A percentile compares a stretch with the other conserved stretches of the same genome.
phyloP scores from a whole-genome alignment of 2,888 invertebrate genomes.

The Bugulina stolonifera region DNA sequence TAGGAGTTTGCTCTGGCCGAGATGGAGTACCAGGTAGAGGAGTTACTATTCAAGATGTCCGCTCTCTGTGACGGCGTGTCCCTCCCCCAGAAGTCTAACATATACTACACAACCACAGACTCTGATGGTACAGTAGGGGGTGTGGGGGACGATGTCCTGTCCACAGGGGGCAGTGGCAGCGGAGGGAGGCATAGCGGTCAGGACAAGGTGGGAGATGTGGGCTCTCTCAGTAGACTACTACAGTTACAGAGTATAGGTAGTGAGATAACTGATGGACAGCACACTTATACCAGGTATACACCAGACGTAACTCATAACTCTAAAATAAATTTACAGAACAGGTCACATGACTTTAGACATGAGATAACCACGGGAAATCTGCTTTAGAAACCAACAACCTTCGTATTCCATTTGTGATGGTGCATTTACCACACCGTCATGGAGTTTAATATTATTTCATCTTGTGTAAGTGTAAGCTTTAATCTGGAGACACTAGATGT shows the following conservation, averaged over 20 bases:
- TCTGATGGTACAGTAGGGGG: slow-evolving; percentile 40
- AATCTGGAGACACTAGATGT: no score
- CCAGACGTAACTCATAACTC: no score
- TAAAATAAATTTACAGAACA: no score
- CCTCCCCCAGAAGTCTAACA: slow-evolving; percentile 46
- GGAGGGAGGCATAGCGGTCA: background rate
- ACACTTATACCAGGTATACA: slow-evolving; percentile 13
- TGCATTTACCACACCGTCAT: no score
- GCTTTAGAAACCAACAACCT: no score
- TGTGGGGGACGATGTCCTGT: slow-evolving; percentile 44
- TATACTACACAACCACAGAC: slow-evolving; percentile 45
- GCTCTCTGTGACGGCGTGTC: slow-evolving; percentile 44
- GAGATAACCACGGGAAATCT: no score
- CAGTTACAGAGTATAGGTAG: slow-evolving; percentile 4
- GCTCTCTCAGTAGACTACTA: slow-evolving; percentile 4
- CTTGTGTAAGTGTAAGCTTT: no score
- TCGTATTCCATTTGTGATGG: no score
- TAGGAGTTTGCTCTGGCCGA: slow-evolving; percentile 53
- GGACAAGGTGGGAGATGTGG: slow-evolving; percentile 6
- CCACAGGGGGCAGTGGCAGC: slow-evolving; percentile 33
- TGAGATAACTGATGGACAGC: background rate
- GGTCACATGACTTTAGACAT: no score
- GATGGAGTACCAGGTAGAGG: slow-evolving; percentile 52
- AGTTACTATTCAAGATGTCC: slow-evolving; percentile 51
- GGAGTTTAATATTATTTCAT: no score